Evolutionary conservation across 1,140 invertebrate species (phyloP).

Genomic region (Scaptodrosophila lebanonensis): DNA sequence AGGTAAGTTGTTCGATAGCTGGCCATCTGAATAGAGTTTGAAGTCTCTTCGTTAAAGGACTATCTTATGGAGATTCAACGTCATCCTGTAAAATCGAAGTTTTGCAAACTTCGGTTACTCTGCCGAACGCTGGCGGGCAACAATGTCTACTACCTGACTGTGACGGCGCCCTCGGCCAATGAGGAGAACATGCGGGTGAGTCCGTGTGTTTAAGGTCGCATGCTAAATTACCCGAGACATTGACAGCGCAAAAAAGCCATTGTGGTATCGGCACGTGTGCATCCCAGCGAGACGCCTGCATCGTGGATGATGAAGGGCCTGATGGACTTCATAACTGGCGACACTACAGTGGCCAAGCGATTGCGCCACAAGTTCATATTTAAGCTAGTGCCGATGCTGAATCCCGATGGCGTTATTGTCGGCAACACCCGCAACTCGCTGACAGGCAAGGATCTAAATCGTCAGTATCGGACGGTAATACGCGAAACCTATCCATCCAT

Average conservation of each 20-base stretch:
- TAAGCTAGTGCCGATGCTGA: constrained; percentile 96
- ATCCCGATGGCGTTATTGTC: constrained; percentile 95
- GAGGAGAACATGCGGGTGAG: constrained; percentile 78
- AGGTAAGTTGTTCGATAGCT: constrained; percentile 75
- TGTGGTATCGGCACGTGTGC: constrained; percentile 92
- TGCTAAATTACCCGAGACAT: neutral
- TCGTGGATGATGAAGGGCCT: constrained; percentile 98
- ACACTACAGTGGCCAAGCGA: constrained; percentile 84
- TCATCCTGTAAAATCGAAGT: constrained; percentile 88
- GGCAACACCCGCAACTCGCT: constrained; percentile 94
- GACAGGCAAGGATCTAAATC: constrained; percentile 91
- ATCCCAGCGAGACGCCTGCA: constrained; percentile 96
- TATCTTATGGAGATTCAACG: constrained; percentile 84
- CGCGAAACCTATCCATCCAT: constrained; percentile 94
- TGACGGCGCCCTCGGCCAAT: constrained; percentile 84
- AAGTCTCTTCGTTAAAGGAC: constrained; percentile 78
- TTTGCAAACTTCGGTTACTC: constrained; percentile 87
- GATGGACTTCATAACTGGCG: constrained; percentile 92
- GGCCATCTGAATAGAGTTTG: neutral
- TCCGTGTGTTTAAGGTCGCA: neutral
- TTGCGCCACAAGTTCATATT: constrained; percentile 96
- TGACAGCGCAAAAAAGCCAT: constrained; percentile 87
- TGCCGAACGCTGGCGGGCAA: constrained; percentile 93
- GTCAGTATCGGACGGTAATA: constrained; percentile 92
- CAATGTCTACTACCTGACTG: constrained; percentile 93